Percentiles rank a stretch among this genome's conserved stretches.
Conservation (phyloP, 2,797 vertebrate genomes). For the Gobio occitaniae region DNA sequence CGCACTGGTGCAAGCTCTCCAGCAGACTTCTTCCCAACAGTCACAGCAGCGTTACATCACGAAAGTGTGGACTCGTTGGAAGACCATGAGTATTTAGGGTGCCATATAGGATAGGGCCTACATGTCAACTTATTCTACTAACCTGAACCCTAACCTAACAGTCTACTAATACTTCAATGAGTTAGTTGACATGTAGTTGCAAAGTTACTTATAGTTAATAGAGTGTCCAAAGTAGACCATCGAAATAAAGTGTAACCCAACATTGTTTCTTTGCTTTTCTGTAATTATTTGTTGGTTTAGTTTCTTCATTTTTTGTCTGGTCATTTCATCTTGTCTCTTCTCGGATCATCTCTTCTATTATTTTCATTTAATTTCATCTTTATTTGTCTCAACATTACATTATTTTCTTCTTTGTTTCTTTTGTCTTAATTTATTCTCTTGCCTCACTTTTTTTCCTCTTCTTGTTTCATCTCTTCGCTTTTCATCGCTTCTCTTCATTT, state of each 20-base stretch:
- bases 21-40: no score
- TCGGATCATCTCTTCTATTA: neutral
- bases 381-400: neutral
- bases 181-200: neutral
- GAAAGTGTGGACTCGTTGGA: no score
- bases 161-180: neutral
- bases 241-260: neutral
- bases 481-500: constrained; percentile 21
- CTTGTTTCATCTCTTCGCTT: constrained; percentile 12
- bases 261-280: neutral
- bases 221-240: neutral
- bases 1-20: no score
- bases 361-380: neutral
- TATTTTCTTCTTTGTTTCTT: neutral
- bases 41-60: no score
- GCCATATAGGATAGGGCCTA: no score
- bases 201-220: neutral
- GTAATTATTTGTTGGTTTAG: no score
- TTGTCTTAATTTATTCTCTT: neutral
- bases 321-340: neutral
- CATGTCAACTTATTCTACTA: neutral
- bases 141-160: neutral
- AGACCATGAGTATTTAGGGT: no score
- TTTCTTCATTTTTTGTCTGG: neutral
- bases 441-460: neutral